Conservation (phyloP, 2,113 vertebrate genomes). For the Cathartes aura region DNA sequence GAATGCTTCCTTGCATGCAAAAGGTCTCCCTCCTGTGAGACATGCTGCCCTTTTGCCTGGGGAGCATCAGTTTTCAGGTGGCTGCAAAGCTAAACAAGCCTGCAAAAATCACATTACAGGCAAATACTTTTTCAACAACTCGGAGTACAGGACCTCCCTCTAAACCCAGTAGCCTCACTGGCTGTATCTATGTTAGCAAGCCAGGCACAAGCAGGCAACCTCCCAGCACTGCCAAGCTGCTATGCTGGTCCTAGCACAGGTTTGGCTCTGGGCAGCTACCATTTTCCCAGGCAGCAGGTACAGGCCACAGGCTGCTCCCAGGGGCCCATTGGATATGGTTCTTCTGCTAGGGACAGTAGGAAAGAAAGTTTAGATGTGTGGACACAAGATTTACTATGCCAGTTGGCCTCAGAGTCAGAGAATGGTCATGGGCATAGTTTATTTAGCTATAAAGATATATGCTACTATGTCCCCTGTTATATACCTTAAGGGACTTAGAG, state of each 20-base stretch:
- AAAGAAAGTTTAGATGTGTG: not conserved
- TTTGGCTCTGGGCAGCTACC: not conserved
- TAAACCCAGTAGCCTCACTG: not conserved
- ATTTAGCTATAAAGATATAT: not conserved
- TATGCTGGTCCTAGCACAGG: not conserved
- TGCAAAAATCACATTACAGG: not conserved
- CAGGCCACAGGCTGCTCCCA: not conserved
- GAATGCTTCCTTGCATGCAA: not conserved
- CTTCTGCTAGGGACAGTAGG: not conserved
- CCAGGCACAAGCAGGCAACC: not conserved
- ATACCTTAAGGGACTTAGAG: not conserved
- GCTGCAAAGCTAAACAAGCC: not conserved
- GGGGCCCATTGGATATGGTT: rapidly evolving
- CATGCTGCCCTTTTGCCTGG: not conserved
- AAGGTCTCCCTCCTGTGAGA: not conserved
- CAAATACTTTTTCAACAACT: not conserved
- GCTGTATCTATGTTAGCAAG: not conserved
- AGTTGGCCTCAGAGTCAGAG: not conserved
- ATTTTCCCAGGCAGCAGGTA: not conserved
- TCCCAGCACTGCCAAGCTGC: not conserved
- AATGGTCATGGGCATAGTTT: not conserved
- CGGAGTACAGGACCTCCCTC: not conserved
- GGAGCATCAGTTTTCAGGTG: not conserved
- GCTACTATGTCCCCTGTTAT: not conserved
- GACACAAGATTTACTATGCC: not conserved